Conservation (phyloP, 2,797 vertebrate species). For the Chiroxiphia lanceolata region DNA sequence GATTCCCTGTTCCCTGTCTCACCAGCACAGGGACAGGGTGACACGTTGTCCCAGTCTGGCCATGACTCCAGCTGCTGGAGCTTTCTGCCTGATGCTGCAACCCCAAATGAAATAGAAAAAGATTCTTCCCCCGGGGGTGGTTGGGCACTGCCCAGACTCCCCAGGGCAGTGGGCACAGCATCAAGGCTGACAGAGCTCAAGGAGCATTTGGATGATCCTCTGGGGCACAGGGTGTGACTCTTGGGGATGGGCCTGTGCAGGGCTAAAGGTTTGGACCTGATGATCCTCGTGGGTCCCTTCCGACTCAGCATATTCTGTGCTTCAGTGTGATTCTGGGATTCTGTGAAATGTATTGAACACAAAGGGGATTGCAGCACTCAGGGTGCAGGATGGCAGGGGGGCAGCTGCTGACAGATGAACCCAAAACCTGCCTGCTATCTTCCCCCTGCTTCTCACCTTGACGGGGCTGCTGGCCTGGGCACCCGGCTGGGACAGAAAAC, state of each 20-base stretch:
- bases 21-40: fast-evolving
- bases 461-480: background rate
- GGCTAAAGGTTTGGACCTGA: background rate
- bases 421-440: background rate
- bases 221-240: background rate
- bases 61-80: background rate
- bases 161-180: background rate
- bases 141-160: background rate
- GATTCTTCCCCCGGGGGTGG: background rate
- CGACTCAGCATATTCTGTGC: background rate
- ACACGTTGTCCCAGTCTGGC: fast-evolving
- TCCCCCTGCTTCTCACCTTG: background rate
- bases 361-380: fast-evolving
- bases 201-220: background rate
- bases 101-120: background rate
- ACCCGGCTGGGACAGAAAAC: background rate
- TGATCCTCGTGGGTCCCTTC: background rate
- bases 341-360: background rate
- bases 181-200: background rate
- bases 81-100: fast-evolving
- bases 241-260: background rate
- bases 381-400: too few species aligned
- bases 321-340: background rate
- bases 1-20: background rate
- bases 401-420: background rate